Conservation (phyloP, 2,797 vertebrate species). For the Neosalanx taihuensis region DNA sequence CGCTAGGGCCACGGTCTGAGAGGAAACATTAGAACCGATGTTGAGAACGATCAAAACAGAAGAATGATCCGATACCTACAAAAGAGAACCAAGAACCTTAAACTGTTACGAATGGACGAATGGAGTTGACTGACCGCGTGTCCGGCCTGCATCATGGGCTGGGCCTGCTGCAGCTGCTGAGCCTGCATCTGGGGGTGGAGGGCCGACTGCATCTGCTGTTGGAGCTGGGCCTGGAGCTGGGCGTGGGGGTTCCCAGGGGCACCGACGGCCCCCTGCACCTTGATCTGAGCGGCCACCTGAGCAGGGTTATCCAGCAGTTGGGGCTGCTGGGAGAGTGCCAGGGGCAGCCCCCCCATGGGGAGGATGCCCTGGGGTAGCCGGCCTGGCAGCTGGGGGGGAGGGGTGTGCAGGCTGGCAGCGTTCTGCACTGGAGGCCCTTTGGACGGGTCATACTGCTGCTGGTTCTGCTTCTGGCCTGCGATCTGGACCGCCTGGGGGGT, state of each 20-base stretch:
- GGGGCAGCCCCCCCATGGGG: conserved; percentile 76
- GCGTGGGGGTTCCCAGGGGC: conserved; percentile 62
- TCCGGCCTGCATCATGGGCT: conserved; percentile 72
- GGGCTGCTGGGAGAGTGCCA: conserved; percentile 75
- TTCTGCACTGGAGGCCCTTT: conserved; percentile 92
- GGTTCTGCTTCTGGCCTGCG: conserved; percentile 82
- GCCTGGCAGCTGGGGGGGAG: conserved; percentile 83
- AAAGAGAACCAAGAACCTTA: neutral
- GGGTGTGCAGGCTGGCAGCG: conserved; percentile 86
- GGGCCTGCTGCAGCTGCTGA: conserved; percentile 71
- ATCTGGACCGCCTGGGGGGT: conserved; percentile 78
- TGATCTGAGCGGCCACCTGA: conserved; percentile 73
- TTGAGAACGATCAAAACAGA: neutral
- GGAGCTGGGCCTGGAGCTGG: conserved; percentile 79
- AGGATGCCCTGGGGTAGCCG: conserved; percentile 74
- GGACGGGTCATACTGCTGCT: conserved; percentile 87
- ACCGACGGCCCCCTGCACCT: conserved; percentile 74
- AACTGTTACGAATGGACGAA: neutral
- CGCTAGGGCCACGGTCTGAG: conserved; percentile 80
- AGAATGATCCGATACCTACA: neutral
- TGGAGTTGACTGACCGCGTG: conserved; percentile 69
- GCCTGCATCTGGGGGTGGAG: conserved; percentile 81
- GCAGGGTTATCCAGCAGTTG: conserved; percentile 77
- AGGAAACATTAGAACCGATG: neutral
- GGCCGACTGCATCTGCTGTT: conserved; percentile 78